A percentile compares a stretch with the other conserved stretches of the same genome.
phyloP scores from a whole-genome alignment of 30 jellyfish, hydroid and myxozoan species.

The Rhopilema esculentum region DNA sequence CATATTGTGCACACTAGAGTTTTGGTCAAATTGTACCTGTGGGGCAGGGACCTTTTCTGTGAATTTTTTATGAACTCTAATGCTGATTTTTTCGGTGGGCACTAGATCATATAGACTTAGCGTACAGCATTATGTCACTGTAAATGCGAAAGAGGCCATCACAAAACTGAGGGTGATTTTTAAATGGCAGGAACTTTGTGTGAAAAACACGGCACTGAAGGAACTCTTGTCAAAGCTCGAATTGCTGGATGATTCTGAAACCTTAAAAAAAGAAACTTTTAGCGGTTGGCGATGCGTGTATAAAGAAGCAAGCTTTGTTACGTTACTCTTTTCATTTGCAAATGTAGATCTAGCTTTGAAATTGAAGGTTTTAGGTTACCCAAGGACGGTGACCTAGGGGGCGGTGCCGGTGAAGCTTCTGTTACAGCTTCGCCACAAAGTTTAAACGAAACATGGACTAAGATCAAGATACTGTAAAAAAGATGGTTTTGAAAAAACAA shows the following conservation, averaged over 20 bases:
- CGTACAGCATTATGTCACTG: not conserved
- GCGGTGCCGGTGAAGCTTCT: not conserved
- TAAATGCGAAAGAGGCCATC: not conserved
- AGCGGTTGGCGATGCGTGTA: not conserved
- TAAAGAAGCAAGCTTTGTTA: not conserved
- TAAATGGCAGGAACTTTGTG: not conserved
- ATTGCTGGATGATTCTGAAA: not conserved
- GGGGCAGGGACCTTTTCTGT: too few species aligned
- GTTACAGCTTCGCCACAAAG: not conserved
- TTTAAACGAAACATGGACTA: not conserved
- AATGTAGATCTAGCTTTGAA: not conserved
- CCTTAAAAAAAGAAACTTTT: not conserved
- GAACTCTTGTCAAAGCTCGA: not conserved
- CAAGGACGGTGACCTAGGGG: not conserved
- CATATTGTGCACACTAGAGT: too few species aligned
- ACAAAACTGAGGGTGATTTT: not conserved
- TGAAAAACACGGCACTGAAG: not conserved
- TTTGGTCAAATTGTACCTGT: too few species aligned
- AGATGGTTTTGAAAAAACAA: not conserved
- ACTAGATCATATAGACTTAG: not conserved
- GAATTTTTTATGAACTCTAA: too few species aligned
- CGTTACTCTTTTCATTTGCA: not conserved
- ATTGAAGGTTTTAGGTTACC: not conserved
- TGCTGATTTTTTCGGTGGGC: too few species aligned
- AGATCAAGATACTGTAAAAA: not conserved